A percentile compares a stretch with the other conserved stretches of the same genome.
phyloP scores from a whole-genome alignment of 1,140 invertebrate genomes.

The Ceratosolen solmsi region DNA sequence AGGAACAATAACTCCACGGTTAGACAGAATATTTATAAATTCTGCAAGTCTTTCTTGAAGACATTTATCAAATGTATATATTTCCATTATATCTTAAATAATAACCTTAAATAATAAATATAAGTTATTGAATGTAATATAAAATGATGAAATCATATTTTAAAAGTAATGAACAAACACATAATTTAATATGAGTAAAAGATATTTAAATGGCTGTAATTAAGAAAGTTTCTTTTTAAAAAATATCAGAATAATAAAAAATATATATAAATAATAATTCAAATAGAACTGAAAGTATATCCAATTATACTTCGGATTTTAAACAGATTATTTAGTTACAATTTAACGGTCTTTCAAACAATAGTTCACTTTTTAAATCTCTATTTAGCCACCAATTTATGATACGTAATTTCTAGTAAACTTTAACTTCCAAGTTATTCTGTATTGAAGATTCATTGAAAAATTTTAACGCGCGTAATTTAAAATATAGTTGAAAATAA shows the following conservation, averaged over 20 bases:
- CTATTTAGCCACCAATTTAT: too few species aligned
- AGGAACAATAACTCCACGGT: slow-evolving; percentile 67
- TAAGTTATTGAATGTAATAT: not conserved
- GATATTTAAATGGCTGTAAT: too few species aligned
- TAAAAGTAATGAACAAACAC: too few species aligned
- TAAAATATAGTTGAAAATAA: not conserved
- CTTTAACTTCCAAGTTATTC: too few species aligned
- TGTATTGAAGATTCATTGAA: not conserved
- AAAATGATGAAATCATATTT: not conserved
- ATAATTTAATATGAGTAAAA: too few species aligned
- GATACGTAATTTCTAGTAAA: too few species aligned
- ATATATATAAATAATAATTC: not conserved
- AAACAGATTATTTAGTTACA: too few species aligned
- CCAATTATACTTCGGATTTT: too few species aligned
- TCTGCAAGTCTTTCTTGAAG: slow-evolving; percentile 75
- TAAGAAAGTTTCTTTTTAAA: too few species aligned
- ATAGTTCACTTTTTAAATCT: too few species aligned
- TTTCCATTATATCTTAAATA: slow-evolving; percentile 66
- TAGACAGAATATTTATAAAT: slow-evolving; percentile 72
- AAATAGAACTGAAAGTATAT: not conserved
- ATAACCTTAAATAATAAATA: slow-evolving; percentile 17
- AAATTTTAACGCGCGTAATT: not conserved
- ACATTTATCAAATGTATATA: slow-evolving; percentile 76
- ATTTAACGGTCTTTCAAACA: too few species aligned
- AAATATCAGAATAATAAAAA: not conserved